Base-by-base conservation (phyloP, 2,113 vertebrate genomes). In the Dissostichus mawsoni region DNA sequence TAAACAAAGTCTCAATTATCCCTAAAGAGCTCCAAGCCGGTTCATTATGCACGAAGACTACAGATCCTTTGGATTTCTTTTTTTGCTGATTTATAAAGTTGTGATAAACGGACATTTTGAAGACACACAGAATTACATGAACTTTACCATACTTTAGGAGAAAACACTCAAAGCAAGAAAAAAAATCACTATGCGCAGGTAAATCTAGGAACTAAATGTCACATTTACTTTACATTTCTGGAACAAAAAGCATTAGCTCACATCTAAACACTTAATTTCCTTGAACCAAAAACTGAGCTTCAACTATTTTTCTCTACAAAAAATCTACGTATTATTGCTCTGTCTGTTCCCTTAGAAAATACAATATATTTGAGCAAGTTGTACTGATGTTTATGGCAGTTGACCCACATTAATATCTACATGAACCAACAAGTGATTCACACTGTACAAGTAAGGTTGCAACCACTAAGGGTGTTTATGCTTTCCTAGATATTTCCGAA, bases 1-100 rank as follows among this genome's bases (percentile, higher is more conserved):
- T 3, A 79, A 65, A 67, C 41, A 67, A 50, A 64, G 51, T 41
- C n/a, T 0, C 45, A 65, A 25, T 80, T 25, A 25, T 18, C 48
- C 8, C 10, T 70, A 11, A 18, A 29, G 14, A 58, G 14, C 17
- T 66, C 5, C 65, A 33, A 57, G 33, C 14, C 4, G 16, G 6
- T 62, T 56, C 9, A 50, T 62, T 52, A 72, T 63, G 61, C 56
- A 58, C 68, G 63, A 44, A 1, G 10, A 18, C 20, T 36, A 61
- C 53, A 16, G 58, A 0, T 45, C 16, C 16, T 8, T 47, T 20
- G 41, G 45, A 51, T 5, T 51, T 3, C 23, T 48, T 69, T 69
- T 51, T 9, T 11, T 50, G 14, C 12, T 0, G 33, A 56, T 48
- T 13, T 11, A 58, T 18, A 18, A 59, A 52, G 12, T 33, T 6